Base-by-base conservation (phyloP, 2,888 invertebrate species). In the Strigamia transsilvanica region DNA sequence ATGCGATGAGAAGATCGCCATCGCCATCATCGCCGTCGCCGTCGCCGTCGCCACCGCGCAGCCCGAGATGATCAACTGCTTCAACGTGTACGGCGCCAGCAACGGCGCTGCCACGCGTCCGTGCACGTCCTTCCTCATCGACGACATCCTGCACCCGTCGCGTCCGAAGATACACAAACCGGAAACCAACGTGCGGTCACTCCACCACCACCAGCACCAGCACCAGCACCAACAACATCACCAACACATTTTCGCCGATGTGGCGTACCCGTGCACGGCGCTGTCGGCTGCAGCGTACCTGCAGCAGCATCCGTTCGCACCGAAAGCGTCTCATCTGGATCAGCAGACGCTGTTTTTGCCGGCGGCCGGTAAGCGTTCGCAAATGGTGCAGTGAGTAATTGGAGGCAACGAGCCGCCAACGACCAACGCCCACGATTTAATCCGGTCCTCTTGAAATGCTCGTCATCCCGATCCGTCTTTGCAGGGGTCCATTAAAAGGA, bases 381-480 rank as follows among this genome's bases (percentile, higher is more conserved):
- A 12, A 12, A 6, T 9, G 6, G 41, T 9, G 56, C 5, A 10
- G 56, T 10, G 61, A 18, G 61, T 61, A 61, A 61, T 61, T 61
- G 61, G 18, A 15, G 61, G 61, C 61, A 61, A 61, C 61, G 61
- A 61, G 61, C 21, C 61, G 61, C 18, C 61, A 61, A 61, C 61
- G 61, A 61, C 61, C 61, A 18, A 61, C 61, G 61, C 61, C 61
- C 61, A 61, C 18, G n/a, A 10, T 18, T 15, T 61, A 61, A 61
- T 5, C 61, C n/a, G 9, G 5, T 10, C 10, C 23, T 61, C 23
- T 10, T n/a, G n/a, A n/a, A n/a, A n/a, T n/a, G n/a, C n/a, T 18
- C 61, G 21, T 18, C n/a, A 61, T 61, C 51, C 5, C 51, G 51
- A 51, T 51, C 51, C 51, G 34, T 34, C 4, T 34, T 3, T 34